Base-by-base conservation (phyloP, 2,797 vertebrate species). In the Microtus californicus region DNA sequence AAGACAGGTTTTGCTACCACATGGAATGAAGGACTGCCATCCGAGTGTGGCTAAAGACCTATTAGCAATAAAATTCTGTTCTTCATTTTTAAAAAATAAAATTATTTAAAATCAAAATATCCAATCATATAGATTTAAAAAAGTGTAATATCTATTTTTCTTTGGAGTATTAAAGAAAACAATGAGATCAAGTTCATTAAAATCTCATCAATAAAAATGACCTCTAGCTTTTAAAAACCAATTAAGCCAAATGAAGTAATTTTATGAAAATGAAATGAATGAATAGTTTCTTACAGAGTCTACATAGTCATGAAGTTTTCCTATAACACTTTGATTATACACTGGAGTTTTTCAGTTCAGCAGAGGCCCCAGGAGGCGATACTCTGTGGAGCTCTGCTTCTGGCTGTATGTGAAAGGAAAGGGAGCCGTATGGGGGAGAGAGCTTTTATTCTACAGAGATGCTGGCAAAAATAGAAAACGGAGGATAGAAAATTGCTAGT, bases 401-500 rank as follows among this genome's bases (percentile, higher is more conserved):
- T 92, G 89, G 56, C 82, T 96, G 87, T 79, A 59, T 80, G 45
- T 77, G 71, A 96, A 95, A 97, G 56, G 77, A 71, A 91, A 92
- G 65, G 77, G n/a, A 96, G 74, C 10, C n/a, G 83, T 96, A 93
- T 59, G 71, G 88, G 90, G 81, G 95, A 94, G 92, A 69, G 12
- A 93, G 79, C 76, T 77, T 96, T 97, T 95, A 88, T 95, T 97
- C 93, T 89, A 43, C 63, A 89, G 61, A 92, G 88, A 93, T 7
- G 31, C 29, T 91, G 93, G 63, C 88, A 94, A 87, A 96, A 97
- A 97, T 96, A 97, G 97, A 96, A 96, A 89, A 93, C n/a, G 12
- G 95, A 48, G 96, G 88, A 94, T 31, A 96, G 97, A 96, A 97
- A 97, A 98, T 98, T 96, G 63, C 94, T 96, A 51, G 95, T 92